These are phyloP conservation scores for Ptychodera flava DNA, from an alignment of 35 echinoderm and acorn worm genomes.

Conservation along the genomic window DNA sequence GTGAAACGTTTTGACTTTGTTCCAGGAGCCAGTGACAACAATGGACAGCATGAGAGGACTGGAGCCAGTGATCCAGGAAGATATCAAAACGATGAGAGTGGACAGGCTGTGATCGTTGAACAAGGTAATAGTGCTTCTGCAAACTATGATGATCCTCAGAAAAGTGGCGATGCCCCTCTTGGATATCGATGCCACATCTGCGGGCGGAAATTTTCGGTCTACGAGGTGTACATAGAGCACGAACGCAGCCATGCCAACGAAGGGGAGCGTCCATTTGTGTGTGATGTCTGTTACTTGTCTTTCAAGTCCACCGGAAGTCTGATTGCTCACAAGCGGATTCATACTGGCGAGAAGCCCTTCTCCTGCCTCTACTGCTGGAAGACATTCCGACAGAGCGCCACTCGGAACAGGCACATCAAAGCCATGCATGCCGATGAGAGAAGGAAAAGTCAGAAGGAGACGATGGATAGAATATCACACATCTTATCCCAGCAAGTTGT, in stretches of 20 bases:
- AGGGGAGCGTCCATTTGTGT: not conserved
- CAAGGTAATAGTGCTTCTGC: not conserved
- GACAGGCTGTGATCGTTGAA: not conserved
- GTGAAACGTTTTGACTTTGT: no score
- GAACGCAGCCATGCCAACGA: not conserved
- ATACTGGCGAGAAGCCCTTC: slow-evolving; percentile 26
- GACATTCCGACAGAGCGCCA: not conserved
- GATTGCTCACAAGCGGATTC: not conserved
- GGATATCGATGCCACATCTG: not conserved
- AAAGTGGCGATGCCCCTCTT: not conserved
- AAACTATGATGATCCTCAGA: not conserved
- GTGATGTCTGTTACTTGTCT: not conserved
- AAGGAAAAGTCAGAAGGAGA: not conserved
- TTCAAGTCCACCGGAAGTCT: not conserved
- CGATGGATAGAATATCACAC: not conserved
- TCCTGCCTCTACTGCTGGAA: slow-evolving; percentile 11
- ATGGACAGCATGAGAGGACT: no score
- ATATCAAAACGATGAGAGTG: not conserved
- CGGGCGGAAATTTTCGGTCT: not conserved
- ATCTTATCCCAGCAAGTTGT: not conserved
- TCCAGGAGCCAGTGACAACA: no score
- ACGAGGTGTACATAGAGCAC: not conserved
- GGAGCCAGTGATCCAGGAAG: no score
- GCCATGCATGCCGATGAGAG: not conserved
- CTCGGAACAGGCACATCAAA: not conserved